Conservation (phyloP, 2,113 vertebrate genomes). For the Sakesphorus luctuosus region DNA sequence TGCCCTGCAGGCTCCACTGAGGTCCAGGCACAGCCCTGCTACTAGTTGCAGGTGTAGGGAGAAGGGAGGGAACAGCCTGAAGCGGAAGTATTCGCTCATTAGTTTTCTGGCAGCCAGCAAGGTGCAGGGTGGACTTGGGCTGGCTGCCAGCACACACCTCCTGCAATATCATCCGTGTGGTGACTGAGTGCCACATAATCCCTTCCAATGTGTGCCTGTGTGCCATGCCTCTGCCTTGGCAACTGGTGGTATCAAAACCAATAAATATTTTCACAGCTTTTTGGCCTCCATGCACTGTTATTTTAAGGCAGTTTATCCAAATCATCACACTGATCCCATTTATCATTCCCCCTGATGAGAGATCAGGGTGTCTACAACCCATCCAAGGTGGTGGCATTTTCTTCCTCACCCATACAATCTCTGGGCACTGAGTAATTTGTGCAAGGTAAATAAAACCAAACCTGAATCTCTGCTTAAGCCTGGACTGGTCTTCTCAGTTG, state of each 20-base stretch:
- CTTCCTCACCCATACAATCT: neutral
- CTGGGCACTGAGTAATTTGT: neutral
- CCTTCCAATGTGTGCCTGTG: neutral
- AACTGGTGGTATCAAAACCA: neutral
- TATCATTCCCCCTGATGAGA: neutral
- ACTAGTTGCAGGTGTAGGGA: neutral
- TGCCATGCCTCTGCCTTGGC: neutral
- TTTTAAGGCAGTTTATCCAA: neutral
- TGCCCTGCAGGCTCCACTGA: neutral
- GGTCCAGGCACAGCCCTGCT: neutral
- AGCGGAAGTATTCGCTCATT: conserved; percentile 37
- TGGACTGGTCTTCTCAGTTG: neutral
- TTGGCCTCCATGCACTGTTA: rapidly evolving
- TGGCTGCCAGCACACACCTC: neutral
- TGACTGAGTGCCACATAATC: neutral
- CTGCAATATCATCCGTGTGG: rapidly evolving
- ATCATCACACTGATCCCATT: neutral
- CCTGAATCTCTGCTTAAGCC: neutral
- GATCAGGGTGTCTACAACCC: neutral
- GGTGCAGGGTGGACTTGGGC: neutral
- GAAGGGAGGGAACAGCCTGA: conserved; percentile 11
- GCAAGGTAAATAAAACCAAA: neutral
- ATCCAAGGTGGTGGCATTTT: neutral
- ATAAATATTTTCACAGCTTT: neutral
- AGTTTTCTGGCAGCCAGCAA: neutral